A percentile compares a stretch with the other conserved stretches of the same genome.
Evolutionary conservation across 2,113 vertebrate species (phyloP).

Genomic region (Dasyprocta punctata): DNA sequence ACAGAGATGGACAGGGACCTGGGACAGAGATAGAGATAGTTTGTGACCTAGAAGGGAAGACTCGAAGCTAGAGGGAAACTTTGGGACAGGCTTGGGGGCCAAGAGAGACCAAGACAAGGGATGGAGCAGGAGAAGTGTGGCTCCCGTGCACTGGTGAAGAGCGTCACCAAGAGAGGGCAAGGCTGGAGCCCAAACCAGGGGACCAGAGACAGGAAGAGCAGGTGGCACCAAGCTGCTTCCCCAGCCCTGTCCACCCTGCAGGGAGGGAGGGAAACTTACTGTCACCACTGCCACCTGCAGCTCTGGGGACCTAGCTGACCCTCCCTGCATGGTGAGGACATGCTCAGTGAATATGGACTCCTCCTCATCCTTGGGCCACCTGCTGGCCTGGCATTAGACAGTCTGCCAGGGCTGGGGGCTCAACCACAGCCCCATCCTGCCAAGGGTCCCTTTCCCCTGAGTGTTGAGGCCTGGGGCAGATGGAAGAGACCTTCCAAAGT

Average conservation of each 20-base stretch:
- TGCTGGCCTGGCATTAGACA: neutral
- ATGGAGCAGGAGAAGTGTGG: neutral
- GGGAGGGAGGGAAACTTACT: neutral
- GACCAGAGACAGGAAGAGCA: neutral
- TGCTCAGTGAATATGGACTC: neutral
- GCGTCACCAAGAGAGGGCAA: neutral
- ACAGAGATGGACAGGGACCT: neutral
- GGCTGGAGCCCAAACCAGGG: neutral
- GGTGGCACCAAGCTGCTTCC: neutral
- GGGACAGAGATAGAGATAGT: neutral
- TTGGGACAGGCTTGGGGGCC: neutral
- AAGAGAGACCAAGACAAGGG: neutral
- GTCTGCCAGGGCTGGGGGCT: neutral
- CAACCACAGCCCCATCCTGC: neutral
- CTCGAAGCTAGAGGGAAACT: neutral
- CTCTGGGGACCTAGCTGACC: neutral
- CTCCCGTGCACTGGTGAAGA: neutral
- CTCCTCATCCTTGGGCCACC: neutral
- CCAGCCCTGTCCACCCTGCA: neutral
- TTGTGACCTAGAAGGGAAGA: neutral
- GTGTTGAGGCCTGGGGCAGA: neutral
- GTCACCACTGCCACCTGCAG: neutral
- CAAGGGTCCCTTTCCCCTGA: neutral
- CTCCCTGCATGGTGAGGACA: neutral
- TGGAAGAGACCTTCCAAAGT: neutral